phyloP scores from a whole-genome alignment of 2,113 vertebrate genomes.

The Fregetta grallaria region DNA sequence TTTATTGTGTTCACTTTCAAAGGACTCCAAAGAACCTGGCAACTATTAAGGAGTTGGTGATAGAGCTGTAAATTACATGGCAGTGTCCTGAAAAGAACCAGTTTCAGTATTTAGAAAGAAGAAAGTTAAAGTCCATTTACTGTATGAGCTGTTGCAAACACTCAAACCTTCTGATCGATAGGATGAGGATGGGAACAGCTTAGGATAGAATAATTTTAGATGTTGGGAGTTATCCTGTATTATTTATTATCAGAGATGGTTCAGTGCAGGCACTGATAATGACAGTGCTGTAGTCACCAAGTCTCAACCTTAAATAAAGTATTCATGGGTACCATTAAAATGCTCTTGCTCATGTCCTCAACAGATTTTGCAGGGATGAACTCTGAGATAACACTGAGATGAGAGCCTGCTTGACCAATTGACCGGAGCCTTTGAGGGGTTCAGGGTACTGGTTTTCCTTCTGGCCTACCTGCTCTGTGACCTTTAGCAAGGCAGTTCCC shows the following conservation, averaged over 20 bases:
- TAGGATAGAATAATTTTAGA: conserved; percentile 14
- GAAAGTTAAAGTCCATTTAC: conserved; percentile 17
- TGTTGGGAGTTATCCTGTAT: neutral
- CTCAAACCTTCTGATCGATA: neutral
- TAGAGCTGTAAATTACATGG: conserved; percentile 40
- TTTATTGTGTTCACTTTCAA: conserved; percentile 54
- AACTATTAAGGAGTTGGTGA: conserved; percentile 4
- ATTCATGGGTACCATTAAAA: conserved; percentile 23
- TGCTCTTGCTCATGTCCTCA: neutral
- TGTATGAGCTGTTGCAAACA: neutral
- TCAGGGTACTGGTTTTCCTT: neutral
- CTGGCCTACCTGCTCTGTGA: neutral
- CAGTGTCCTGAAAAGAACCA: neutral
- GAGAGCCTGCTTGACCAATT: neutral
- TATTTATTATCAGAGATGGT: conserved; percentile 41
- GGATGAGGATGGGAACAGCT: conserved; percentile 5
- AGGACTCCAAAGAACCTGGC: conserved; percentile 45
- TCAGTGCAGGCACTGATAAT: neutral
- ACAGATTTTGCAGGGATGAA: neutral
- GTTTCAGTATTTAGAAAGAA: conserved; percentile 2
- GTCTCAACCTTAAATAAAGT: conserved; percentile 31
- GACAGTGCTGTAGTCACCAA: neutral
- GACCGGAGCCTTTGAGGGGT: neutral
- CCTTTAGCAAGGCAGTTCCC: neutral
- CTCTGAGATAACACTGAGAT: neutral